These are phyloP conservation scores for Littorina saxatilis DNA, from an alignment of 1,140 invertebrate genomes.

Conservation along the genomic window DNA sequence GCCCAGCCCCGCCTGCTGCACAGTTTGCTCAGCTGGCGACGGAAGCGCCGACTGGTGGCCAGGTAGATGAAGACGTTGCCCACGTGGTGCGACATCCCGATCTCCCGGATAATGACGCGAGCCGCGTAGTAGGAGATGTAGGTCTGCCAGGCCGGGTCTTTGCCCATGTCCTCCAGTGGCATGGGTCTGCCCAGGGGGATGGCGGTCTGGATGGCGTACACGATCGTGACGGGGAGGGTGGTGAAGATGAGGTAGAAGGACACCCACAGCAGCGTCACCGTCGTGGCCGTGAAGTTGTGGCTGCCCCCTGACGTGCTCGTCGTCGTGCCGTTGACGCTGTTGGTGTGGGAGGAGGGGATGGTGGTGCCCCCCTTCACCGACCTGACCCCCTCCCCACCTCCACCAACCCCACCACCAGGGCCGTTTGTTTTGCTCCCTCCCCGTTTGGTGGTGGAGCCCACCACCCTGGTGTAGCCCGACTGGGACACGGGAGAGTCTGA, in stretches of 20 bases:
- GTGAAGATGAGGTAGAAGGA: constrained; percentile 70
- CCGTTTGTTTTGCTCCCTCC: not conserved
- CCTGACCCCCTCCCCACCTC: not conserved
- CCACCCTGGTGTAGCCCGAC: not conserved
- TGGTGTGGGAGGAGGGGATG: not conserved
- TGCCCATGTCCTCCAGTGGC: constrained; percentile 40
- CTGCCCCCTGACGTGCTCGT: not conserved
- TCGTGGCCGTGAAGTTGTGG: constrained; percentile 54
- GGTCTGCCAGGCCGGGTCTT: constrained; percentile 41
- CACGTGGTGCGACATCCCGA: constrained; percentile 67
- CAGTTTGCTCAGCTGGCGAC: constrained; percentile 30
- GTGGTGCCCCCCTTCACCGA: not conserved
- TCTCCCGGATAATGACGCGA: constrained; percentile 60
- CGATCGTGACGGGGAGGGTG: constrained; percentile 64
- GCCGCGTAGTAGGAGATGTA: constrained; percentile 53
- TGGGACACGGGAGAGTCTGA: not conserved
- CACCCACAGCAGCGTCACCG: constrained; percentile 66
- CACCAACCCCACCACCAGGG: not conserved
- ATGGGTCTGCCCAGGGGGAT: constrained; percentile 22
- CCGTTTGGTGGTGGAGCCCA: too few relatives aligned
- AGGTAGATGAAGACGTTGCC: constrained; percentile 68
- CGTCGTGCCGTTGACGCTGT: not conserved
- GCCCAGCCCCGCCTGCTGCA: not conserved
- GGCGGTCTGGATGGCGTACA: constrained; percentile 56
- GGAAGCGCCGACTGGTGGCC: constrained; percentile 46